phyloP scores from a whole-genome alignment of 2,797 vertebrate species.

The Scarus forsteni region DNA sequence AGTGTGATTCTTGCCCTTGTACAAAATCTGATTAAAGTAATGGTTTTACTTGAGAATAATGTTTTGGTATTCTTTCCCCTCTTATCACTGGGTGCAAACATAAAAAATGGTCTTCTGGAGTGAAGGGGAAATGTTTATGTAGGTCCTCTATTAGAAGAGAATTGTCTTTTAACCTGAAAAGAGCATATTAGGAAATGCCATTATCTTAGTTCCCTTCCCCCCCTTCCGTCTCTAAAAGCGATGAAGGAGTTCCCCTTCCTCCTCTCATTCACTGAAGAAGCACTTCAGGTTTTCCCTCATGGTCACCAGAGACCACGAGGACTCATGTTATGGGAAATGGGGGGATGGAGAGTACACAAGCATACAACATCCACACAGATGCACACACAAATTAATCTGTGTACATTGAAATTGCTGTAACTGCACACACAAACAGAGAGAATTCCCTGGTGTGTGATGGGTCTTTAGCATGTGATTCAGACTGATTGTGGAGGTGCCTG shows the following conservation, averaged over 20 bases:
- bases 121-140: not conserved
- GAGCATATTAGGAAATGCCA: not conserved
- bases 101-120: too few relatives aligned
- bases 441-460: conserved; percentile 51
- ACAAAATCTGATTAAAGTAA: too few relatives aligned
- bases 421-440: conserved; percentile 20
- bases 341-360: not conserved
- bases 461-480: conserved; percentile 41
- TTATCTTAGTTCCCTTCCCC: not conserved
- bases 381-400: conserved; percentile 26
- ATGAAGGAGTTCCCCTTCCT: conserved; percentile 29
- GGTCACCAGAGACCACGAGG: conserved; percentile 35
- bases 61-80: too few relatives aligned
- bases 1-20: too few relatives aligned
- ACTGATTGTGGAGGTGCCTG: conserved; percentile 47
- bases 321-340: conserved; percentile 40
- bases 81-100: too few relatives aligned
- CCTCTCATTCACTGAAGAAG: conserved; percentile 26
- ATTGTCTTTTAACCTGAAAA: not conserved
- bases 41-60: too few relatives aligned
- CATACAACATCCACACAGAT: conserved; percentile 29
- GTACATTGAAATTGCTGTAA: not conserved
- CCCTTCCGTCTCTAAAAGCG: not conserved
- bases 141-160: not conserved
- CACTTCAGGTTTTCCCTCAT: conserved; percentile 32